Evolutionary conservation across 2,113 vertebrate genomes (phyloP).

Genomic region (Monarcha castaneiventris): DNA sequence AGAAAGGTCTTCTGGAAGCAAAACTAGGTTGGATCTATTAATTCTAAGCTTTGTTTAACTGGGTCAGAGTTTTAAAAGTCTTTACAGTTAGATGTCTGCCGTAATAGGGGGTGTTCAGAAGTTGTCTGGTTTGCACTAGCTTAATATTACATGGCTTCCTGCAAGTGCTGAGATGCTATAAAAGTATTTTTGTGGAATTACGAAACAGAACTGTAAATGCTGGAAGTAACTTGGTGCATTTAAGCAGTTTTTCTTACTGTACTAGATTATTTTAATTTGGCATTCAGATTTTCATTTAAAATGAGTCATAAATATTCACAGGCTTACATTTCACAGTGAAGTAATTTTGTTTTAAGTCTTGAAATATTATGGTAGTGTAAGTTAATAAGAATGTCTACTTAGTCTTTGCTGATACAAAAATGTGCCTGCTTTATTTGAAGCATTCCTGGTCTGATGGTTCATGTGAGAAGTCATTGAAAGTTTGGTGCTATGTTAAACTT

Average conservation of each 20-base stretch:
- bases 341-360: not conserved
- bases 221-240: not conserved
- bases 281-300: not conserved
- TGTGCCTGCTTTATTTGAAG: not conserved
- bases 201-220: not conserved
- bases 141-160: not conserved
- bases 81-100: not conserved
- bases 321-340: not conserved
- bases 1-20: not conserved
- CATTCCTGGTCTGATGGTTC: not conserved
- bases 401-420: not conserved
- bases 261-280: not conserved
- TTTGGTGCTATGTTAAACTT: not conserved
- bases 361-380: not conserved
- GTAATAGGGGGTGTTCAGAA: not conserved
- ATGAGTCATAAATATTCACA: not conserved
- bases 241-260: not conserved
- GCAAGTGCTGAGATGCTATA: not conserved
- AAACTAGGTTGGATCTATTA: not conserved
- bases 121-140: not conserved
- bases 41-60: not conserved
- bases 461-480: not conserved
- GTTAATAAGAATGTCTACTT: not conserved
- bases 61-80: not conserved
- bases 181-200: not conserved